Evolutionary conservation across 2,113 vertebrate species (phyloP).

Genomic region (Urocolius indicus): DNA sequence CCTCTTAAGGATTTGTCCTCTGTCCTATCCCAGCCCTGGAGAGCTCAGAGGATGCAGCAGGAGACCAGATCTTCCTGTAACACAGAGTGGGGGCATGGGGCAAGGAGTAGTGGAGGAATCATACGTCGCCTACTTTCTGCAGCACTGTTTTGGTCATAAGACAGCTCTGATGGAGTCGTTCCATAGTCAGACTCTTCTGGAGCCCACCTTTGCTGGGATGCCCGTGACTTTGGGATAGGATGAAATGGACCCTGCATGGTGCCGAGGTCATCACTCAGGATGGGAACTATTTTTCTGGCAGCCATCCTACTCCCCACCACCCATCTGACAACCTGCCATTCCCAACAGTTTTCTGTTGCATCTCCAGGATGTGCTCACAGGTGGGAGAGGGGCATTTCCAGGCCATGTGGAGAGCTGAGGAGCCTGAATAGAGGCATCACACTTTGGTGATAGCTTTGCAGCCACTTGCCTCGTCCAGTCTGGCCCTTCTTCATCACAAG

Average conservation of each 20-base stretch:
- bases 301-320: not conserved
- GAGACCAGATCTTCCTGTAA: not conserved
- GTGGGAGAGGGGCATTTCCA: not conserved
- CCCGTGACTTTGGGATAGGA: not conserved
- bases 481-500: not conserved
- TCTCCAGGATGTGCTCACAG: accelerated
- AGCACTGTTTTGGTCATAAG: not conserved
- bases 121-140: not conserved
- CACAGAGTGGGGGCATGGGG: too few relatives aligned
- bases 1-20: not conserved
- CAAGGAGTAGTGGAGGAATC: accelerated
- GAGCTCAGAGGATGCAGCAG: not conserved
- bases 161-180: not conserved
- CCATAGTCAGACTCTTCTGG: not conserved
- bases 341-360: not conserved
- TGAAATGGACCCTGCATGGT: not conserved
- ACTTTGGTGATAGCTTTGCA: not conserved
- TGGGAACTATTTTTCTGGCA: not conserved
- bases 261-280: accelerated
- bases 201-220: accelerated
- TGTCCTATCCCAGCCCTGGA: accelerated
- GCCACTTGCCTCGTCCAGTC: not conserved
- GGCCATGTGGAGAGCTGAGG: not conserved
- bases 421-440: not conserved
- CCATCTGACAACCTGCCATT: not conserved